Conservation (phyloP, 2,113 vertebrate genomes). For the Podarcis muralis region DNA sequence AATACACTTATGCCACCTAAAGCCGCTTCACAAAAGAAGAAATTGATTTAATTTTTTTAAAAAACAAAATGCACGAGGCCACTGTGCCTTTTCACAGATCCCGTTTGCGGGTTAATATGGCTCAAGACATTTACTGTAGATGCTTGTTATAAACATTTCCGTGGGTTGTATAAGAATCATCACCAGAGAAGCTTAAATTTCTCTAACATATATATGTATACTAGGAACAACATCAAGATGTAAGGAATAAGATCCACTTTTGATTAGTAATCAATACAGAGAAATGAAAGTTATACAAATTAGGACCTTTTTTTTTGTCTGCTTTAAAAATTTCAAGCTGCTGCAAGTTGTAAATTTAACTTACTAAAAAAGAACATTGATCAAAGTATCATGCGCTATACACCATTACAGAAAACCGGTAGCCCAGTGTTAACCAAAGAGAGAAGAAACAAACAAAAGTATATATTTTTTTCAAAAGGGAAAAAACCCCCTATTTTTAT, state of each 20-base stretch:
- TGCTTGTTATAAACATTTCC: conserved; percentile 79
- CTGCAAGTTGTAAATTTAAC: conserved; percentile 43
- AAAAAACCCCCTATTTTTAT: conserved; percentile 9
- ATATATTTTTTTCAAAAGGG: not conserved
- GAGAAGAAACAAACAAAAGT: conserved; percentile 35
- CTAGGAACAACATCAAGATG: conserved; percentile 78
- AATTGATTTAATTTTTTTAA: conserved; percentile 60
- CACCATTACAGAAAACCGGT: conserved; percentile 57
- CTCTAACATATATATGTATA: conserved; percentile 74
- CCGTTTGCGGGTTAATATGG: conserved; percentile 84
- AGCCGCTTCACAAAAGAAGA: conserved; percentile 73
- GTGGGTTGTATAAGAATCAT: conserved; percentile 76
- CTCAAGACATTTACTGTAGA: conserved; percentile 81
- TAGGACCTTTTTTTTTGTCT: conserved; percentile 52
- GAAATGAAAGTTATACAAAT: conserved; percentile 70
- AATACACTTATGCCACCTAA: conserved; percentile 78
- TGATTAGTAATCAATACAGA: conserved; percentile 75
- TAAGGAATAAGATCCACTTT: conserved; percentile 67
- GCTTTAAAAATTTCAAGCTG: conserved; percentile 67
- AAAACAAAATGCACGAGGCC: conserved; percentile 66
- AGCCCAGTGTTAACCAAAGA: conserved; percentile 59
- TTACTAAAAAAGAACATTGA: conserved; percentile 52
- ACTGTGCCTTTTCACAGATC: conserved; percentile 79
- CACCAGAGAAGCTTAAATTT: conserved; percentile 76
- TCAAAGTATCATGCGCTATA: conserved; percentile 70